Percentiles rank a stretch among this genome's conserved stretches.
Evolutionary conservation across 23 tunicate genomes (phyloP).

Genomic region (Ascidia mentula): DNA sequence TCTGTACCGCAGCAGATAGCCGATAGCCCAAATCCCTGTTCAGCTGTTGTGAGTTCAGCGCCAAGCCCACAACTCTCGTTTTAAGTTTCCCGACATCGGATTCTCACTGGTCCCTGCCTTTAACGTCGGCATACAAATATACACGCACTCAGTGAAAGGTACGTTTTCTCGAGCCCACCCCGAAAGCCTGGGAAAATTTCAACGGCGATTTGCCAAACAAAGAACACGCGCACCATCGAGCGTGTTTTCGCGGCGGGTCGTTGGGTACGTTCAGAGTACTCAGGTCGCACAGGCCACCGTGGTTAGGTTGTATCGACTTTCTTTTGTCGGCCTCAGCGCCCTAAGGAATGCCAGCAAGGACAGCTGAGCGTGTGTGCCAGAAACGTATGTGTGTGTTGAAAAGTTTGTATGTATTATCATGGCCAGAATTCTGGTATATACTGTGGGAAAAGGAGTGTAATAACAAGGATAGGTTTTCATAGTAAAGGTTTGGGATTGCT

Average conservation of each 20-base stretch:
- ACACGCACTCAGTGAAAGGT: no score
- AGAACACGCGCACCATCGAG: background rate
- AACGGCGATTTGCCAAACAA: background rate
- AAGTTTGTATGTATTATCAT: no score
- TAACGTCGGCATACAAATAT: background rate
- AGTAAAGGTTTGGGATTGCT: no score
- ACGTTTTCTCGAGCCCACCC: slow-evolving; percentile 8
- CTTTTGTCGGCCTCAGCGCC: background rate
- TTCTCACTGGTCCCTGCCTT: no score
- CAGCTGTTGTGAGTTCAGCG: no score
- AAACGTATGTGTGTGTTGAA: no score
- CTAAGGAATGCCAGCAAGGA: background rate
- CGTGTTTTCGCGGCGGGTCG: slow-evolving; percentile 1
- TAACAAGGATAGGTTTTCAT: no score
- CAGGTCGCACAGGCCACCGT: background rate
- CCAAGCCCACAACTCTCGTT: no score
- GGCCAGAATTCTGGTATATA: no score
- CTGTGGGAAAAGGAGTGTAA: no score
- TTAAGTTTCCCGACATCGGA: background rate
- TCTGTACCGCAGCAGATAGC: no score
- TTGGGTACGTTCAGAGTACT: background rate
- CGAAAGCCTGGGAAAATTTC: background rate
- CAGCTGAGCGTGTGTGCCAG: slow-evolving; percentile 3
- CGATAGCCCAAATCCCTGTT: no score
- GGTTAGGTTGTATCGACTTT: slow-evolving; percentile 8